Evolutionary conservation across 2,113 vertebrate genomes (phyloP), one percentile per base, ranked within the genome.

Genomic region (Ceyx margarethae): DNA sequence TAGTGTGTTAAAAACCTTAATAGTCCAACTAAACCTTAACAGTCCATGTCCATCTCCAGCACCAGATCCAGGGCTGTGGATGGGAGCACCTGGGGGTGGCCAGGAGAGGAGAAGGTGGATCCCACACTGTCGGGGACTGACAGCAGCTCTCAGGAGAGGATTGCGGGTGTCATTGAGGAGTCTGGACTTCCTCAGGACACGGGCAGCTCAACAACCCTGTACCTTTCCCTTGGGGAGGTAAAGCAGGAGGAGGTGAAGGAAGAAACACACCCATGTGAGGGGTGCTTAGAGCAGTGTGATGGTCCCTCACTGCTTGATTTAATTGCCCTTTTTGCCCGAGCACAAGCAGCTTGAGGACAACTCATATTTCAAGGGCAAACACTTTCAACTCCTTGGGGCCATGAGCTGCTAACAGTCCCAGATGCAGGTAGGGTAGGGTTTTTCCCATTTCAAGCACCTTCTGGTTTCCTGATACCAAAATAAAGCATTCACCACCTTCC

Each of bases 21-120:
- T 12, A 28, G 15, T 54, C 46, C 26, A 37, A 13, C 60, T 76
- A 66, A 86, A 71, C 13, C 19, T 71, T 50, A 29, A 25, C 14
- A 18, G 17, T 54, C 50, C 23, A 43, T 10, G 15, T 92, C 22
- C 17, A 28, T 21, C 50, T 82, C 37, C 17, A 62, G 33, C 3
- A 2, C 23, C 0, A 0, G 35, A 61, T 7, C 43, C 11, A 14
- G 13, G 53, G 33, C 26, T 0, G 0, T 29, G 22, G 20, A 20
- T 58, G 62, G 50, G 37, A 83, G 56, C 15, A 60, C 17, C 14
- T 51, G 13, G 9, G 19, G 25, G 53, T 33, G 53, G 23, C 8
- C 48, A 75, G 40, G 43, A 56, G 69, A 25, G 40, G 35, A 77
- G n/a, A 76, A 88, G 5, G 4, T 8, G 22, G 4, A 22, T 64